Percentiles rank a stretch among this genome's conserved stretches.
Conservation (phyloP, 1,140 invertebrate species). For the Heliconius eleuchia region DNA sequence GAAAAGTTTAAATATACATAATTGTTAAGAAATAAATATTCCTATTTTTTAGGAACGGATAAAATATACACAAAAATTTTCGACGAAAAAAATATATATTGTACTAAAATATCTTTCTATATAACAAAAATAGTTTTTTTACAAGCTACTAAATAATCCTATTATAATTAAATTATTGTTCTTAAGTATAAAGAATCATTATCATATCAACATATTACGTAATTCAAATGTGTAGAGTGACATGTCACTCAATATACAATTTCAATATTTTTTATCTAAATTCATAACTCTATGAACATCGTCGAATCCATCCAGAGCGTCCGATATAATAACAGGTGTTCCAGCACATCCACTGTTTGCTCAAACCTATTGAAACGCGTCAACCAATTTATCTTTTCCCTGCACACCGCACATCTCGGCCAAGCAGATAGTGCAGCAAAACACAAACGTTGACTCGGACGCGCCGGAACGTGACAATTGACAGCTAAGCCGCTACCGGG, state of each 20-base stretch:
- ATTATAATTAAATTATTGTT: background rate
- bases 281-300: background rate
- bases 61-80: no score
- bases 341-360: background rate
- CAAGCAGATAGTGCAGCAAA: conserved; percentile 71
- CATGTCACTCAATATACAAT: background rate
- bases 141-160: background rate
- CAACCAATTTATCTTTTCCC: conserved; percentile 39
- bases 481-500: conserved; percentile 70
- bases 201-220: background rate
- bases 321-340: conserved; percentile 6
- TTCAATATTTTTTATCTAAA: background rate
- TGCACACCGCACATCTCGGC: conserved; percentile 47
- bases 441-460: conserved; percentile 60
- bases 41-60: no score
- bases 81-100: no score
- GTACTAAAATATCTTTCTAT: no score
- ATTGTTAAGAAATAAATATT: no score
- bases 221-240: background rate
- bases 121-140: no score
- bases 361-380: conserved; percentile 20
- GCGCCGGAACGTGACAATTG: conserved; percentile 74
- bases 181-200: background rate
- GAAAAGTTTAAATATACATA: no score
- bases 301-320: background rate